Percentiles rank a stretch among this genome's conserved stretches.
phyloP scores from a whole-genome alignment of 2,888 invertebrate species.

The Rhodophaea formosa region DNA sequence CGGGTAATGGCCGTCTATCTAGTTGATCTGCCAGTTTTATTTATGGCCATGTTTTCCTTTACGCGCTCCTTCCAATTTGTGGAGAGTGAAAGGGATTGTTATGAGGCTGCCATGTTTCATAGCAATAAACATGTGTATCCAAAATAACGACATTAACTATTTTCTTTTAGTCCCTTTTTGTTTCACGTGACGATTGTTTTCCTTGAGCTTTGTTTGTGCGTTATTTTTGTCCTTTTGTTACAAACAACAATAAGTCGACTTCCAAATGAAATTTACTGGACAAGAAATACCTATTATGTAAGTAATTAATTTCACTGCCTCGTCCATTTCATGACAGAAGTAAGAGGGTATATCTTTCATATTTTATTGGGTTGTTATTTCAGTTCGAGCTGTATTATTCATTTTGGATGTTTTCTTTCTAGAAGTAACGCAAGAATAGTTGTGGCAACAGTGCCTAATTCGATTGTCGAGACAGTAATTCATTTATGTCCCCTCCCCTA shows the following conservation, averaged over 20 bases:
- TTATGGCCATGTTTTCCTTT: conserved; percentile 80
- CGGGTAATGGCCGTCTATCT: conserved; percentile 78
- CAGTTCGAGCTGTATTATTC: not conserved
- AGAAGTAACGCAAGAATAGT: not conserved
- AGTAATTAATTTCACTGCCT: not conserved
- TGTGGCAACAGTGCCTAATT: conserved; percentile 1
- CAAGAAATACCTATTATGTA: conserved; percentile 4
- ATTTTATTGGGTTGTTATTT: not conserved
- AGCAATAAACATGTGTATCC: conserved; percentile 79
- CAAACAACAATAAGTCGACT: conserved; percentile 24
- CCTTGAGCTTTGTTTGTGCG: conserved; percentile 37
- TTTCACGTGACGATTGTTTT: conserved; percentile 56
- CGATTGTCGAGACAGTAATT: not conserved
- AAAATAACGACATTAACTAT: conserved; percentile 76
- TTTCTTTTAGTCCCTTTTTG: conserved; percentile 53
- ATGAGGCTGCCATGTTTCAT: conserved; percentile 79
- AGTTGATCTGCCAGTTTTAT: conserved; percentile 80
- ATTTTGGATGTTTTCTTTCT: not conserved
- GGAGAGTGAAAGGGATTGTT: conserved; percentile 81
- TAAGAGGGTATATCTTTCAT: not conserved
- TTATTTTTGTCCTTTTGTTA: conserved; percentile 28
- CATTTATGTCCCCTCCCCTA: not conserved
- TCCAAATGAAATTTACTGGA: conserved; percentile 15
- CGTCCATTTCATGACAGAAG: not conserved
- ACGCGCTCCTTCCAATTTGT: conserved; percentile 80